These are phyloP conservation scores for Nysson spinosus DNA, from an alignment of 2,888 invertebrate species.

Conservation along the genomic window DNA sequence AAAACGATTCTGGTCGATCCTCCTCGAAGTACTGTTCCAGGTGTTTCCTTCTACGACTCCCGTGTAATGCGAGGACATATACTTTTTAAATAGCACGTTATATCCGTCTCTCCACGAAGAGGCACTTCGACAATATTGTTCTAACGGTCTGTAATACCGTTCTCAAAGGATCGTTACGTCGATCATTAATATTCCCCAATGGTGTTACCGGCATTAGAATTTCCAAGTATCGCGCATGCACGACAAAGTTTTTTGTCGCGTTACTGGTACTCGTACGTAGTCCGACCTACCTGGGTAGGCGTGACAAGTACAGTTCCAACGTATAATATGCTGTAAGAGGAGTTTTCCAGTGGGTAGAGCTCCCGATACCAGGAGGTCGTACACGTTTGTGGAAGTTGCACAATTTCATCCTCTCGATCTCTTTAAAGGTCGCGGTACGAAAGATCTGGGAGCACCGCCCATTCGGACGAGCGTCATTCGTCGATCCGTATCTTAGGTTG, in stretches of 20 bases:
- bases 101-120: slow-evolving; percentile 11
- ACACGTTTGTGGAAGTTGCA: slow-evolving; percentile 1
- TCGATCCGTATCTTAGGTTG: slow-evolving; percentile 51
- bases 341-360: not conserved
- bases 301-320: slow-evolving; percentile 11
- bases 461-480: slow-evolving; percentile 49
- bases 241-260: not conserved
- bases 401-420: slow-evolving; percentile 16
- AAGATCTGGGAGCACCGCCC: slow-evolving; percentile 41
- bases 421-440: slow-evolving; percentile 18
- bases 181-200: slow-evolving; percentile 11
- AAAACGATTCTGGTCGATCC: slow-evolving; percentile 51
- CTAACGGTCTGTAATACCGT: not conserved
- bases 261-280: not conserved
- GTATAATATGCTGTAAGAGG: not conserved
- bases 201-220: slow-evolving; percentile 1
- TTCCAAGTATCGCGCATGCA: not conserved
- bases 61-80: slow-evolving; percentile 22
- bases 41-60: slow-evolving; percentile 12
- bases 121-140: not conserved
- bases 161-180: slow-evolving; percentile 7
- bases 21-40: slow-evolving; percentile 25
- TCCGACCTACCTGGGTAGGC: slow-evolving; percentile 13
- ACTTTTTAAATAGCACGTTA: slow-evolving; percentile 16
- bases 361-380: not conserved